These are phyloP conservation scores for Achatina immaculata DNA, from an alignment of 1,140 invertebrate genomes.

Conservation along the genomic window DNA sequence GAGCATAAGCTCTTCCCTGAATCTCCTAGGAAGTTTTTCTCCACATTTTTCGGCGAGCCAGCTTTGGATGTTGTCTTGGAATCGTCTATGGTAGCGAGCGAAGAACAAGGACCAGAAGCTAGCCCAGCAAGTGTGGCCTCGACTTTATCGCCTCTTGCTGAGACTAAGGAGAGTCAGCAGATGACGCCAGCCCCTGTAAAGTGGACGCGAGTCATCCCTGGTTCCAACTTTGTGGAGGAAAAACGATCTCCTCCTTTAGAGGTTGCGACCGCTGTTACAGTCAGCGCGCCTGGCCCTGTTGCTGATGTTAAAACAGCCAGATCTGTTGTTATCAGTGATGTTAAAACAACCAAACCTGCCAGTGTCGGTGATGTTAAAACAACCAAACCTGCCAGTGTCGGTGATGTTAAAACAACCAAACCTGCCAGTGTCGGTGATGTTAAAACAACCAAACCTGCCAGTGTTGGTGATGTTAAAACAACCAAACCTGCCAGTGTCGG, in stretches of 20 bases:
- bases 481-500: neutral
- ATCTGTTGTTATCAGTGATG: neutral
- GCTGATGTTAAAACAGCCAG: neutral
- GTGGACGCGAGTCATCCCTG: slow-evolving; percentile 34
- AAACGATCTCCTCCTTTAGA: slow-evolving; percentile 1
- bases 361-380: neutral
- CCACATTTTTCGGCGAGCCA: slow-evolving; percentile 11
- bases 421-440: neutral
- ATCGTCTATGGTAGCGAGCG: too few relatives aligned
- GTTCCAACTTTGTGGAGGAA: slow-evolving; percentile 33
- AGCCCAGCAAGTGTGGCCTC: too few relatives aligned
- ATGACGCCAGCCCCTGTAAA: neutral
- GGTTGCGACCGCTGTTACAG: neutral
- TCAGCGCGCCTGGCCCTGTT: neutral
- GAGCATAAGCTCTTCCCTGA: neutral
- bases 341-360: neutral
- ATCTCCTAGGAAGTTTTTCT: neutral
- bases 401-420: neutral
- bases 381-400: too few relatives aligned
- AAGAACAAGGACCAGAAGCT: too few relatives aligned
- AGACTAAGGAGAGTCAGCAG: too few relatives aligned
- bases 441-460: neutral
- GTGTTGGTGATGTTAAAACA: neutral
- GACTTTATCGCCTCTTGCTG: too few relatives aligned
- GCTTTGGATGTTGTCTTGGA: slow-evolving; percentile 26